Evolutionary conservation across 1,140 invertebrate genomes (phyloP).

Genomic region (Drosophila watanabei): DNA sequence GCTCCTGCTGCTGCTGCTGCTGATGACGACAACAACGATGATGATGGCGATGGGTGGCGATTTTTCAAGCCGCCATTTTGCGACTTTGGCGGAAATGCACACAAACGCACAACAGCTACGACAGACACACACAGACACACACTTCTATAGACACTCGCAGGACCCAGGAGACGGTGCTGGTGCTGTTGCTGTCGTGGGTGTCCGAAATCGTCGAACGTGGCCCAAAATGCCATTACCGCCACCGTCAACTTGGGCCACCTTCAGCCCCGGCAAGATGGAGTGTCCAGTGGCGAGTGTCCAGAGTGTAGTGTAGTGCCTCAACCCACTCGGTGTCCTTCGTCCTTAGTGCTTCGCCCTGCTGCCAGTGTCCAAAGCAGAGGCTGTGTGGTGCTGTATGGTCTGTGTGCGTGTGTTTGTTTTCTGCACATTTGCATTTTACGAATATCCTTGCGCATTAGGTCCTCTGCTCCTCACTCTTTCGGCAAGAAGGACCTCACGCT

Average conservation of each 20-base stretch:
- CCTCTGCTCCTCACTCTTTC: constrained; percentile 49
- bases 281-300: constrained; percentile 24
- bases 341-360: constrained; percentile 19
- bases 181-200: constrained; percentile 59
- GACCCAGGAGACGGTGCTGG: constrained; percentile 29
- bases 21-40: constrained; percentile 32
- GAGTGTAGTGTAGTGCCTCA: constrained; percentile 4
- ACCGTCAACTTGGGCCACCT: constrained; percentile 73
- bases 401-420: constrained; percentile 68
- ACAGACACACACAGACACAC: constrained; percentile 9
- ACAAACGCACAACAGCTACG: constrained; percentile 29
- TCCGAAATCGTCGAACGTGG: constrained; percentile 79
- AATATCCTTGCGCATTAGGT: constrained; percentile 85
- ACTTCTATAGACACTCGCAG: not conserved
- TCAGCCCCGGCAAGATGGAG: constrained; percentile 66
- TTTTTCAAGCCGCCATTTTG: constrained; percentile 81
- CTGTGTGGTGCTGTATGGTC: constrained; percentile 1
- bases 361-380: constrained; percentile 15
- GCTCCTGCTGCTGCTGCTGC: constrained; percentile 20
- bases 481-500: not conserved
- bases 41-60: constrained; percentile 46
- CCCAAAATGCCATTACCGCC: constrained; percentile 81
- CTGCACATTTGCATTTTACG: constrained; percentile 85
- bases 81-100: constrained; percentile 77
- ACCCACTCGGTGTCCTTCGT: constrained; percentile 7